These are phyloP conservation scores for Carapus acus DNA, from an alignment of 2,797 vertebrate genomes.

Conservation along the genomic window DNA sequence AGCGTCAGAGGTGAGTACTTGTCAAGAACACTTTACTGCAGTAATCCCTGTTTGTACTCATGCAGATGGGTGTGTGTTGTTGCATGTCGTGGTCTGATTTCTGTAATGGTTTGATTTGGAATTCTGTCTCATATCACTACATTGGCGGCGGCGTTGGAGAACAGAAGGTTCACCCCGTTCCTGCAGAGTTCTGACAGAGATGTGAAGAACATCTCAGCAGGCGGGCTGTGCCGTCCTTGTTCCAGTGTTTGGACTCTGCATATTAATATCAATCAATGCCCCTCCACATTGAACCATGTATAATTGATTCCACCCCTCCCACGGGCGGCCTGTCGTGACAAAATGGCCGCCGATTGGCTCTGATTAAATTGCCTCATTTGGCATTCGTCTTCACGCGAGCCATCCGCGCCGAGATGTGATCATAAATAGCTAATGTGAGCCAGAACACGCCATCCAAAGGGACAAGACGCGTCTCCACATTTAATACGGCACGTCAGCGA, in stretches of 20 bases:
- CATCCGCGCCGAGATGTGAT: constrained; percentile 18
- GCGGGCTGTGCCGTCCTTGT: too few species aligned
- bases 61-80: too few species aligned
- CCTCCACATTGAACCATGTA: constrained; percentile 28
- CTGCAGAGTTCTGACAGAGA: too few species aligned
- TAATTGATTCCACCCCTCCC: constrained; percentile 45
- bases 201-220: too few species aligned
- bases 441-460: constrained; percentile 20
- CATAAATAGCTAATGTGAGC: constrained; percentile 43
- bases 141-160: too few species aligned
- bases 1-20: constrained; percentile 57
- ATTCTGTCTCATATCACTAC: too few species aligned
- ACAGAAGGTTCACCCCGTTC: too few species aligned
- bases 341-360: constrained; percentile 45
- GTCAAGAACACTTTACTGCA: background rate
- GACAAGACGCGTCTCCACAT: background rate
- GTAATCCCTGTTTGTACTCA: too few species aligned
- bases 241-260: constrained; percentile 17
- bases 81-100: too few species aligned
- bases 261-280: constrained; percentile 20
- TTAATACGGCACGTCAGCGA: constrained; percentile 10
- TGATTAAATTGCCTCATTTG: constrained; percentile 45
- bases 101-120: too few species aligned
- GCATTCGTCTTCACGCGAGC: constrained; percentile 27
- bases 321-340: constrained; percentile 28